These are phyloP conservation scores for Urechis unicinctus DNA, from an alignment of 2,888 invertebrate species.

Conservation along the genomic window DNA sequence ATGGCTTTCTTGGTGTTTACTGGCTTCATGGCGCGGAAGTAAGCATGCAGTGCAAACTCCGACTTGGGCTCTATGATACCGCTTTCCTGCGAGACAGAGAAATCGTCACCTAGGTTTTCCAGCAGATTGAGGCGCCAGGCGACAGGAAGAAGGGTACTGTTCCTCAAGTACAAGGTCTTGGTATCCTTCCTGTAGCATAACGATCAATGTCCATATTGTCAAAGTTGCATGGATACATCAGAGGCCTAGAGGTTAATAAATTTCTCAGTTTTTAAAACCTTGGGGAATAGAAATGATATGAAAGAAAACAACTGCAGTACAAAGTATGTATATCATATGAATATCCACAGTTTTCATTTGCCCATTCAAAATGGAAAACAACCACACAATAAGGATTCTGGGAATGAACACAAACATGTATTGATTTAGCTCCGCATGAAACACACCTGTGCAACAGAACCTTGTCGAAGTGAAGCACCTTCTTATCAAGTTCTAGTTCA, in stretches of 20 bases:
- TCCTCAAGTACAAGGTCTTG: conserved; percentile 47
- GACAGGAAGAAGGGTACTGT: conserved; percentile 49
- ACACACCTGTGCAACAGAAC: conserved; percentile 49
- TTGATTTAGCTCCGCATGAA: too few relatives aligned
- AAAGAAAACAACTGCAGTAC: background rate
- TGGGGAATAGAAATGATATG: background rate
- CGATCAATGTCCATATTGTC: background rate
- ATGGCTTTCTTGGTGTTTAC: conserved; percentile 45
- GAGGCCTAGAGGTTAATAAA: background rate
- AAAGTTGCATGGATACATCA: background rate
- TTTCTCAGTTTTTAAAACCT: too few relatives aligned
- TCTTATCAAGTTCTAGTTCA: conserved; percentile 49
- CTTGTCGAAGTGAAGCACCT: conserved; percentile 48
- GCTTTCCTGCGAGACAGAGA: conserved; percentile 46
- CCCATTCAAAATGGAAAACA: background rate
- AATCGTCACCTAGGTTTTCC: conserved; percentile 50
- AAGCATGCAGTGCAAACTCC: conserved; percentile 47
- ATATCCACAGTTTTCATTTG: too few relatives aligned
- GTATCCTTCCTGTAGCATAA: conserved; percentile 46
- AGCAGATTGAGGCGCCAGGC: conserved; percentile 49
- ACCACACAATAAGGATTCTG: too few relatives aligned
- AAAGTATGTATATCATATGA: background rate
- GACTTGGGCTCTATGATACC: conserved; percentile 48
- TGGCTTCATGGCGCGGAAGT: conserved; percentile 50
- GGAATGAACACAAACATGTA: too few relatives aligned